Percentiles rank a stretch among this genome's conserved stretches.
Conservation (phyloP, 2,113 vertebrate genomes). For the Oxyruncus cristatus region DNA sequence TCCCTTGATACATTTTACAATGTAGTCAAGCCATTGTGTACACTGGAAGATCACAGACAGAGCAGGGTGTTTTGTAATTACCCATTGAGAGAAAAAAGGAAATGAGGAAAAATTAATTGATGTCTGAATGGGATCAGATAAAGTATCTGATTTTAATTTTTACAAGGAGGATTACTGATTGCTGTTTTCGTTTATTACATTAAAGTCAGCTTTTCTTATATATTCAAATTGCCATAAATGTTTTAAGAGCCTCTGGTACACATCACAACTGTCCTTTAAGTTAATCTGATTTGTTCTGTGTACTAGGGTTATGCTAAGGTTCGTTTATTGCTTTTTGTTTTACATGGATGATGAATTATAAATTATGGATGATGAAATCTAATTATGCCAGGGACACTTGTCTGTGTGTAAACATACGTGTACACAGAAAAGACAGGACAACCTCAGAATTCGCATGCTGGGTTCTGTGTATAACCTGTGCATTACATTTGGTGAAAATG, state of each 20-base stretch:
- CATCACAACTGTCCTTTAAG: not conserved
- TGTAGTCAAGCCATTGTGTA: not conserved
- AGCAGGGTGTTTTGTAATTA: not conserved
- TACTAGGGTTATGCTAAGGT: not conserved
- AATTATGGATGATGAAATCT: not conserved
- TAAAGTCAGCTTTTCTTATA: not conserved
- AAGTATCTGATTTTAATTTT: not conserved
- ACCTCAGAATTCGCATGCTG: not conserved
- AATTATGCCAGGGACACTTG: not conserved
- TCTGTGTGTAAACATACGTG: not conserved
- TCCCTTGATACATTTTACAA: not conserved
- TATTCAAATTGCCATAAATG: not conserved
- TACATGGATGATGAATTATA: not conserved
- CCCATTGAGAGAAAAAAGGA: not conserved
- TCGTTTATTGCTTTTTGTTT: not conserved
- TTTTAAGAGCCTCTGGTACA: not conserved
- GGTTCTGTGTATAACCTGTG: not conserved
- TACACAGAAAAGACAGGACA: not conserved
- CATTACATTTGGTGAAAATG: not conserved
- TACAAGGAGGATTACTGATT: not conserved
- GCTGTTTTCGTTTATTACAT: not conserved
- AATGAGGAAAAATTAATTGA: not conserved
- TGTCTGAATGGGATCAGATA: not conserved
- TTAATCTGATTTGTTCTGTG: not conserved
- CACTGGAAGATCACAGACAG: not conserved